Base-by-base conservation (phyloP, 1,140 invertebrate species). In the Camponotus pennsylvanicus region DNA sequence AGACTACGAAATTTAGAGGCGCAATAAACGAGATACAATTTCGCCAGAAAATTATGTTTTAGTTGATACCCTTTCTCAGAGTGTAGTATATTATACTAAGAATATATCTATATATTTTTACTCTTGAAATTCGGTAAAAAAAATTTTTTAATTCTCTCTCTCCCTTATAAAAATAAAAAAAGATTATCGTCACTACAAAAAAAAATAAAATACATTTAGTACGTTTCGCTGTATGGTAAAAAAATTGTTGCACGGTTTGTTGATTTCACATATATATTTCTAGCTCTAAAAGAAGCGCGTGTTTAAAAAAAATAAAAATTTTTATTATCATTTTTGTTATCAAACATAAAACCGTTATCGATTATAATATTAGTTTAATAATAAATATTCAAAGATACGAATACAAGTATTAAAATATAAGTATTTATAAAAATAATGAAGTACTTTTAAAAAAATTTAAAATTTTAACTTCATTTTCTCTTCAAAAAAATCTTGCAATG, bases 1-100 rank as follows among this genome's bases (percentile, higher is more conserved):
- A 61, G 32, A 73, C 52, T 52, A 71, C 27, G 32, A 83, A 83
- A 83, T 75, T 75, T 75, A 75, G 42, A 75, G n/a, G 5, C 13
- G 67, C 40, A 83, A 83, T 83, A 75, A 83, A 75, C 73, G 79
- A 75, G 79, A 83, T 42, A 73, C 79, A 83, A 83, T 83, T 82
- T 83, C 55, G 61, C 69, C 27, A 45, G 40, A 32, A 75, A 73
- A 82, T 82, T 73, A 61, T 73, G 42, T 55, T 73, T 82, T 55
- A 45, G 13, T 69, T 73, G 18, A 37, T 21, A 55, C 21, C 21
- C 21, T 21, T 21, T 21, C 21, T 21, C 21, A 42, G 67, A 73
- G 40, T 13, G 45, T 82, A 73, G 15, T 21, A 70, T 7, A 57
- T 27, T 70, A 34, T 15, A 37, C 9, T 9, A 18, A 34, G n/a